phyloP scores from a whole-genome alignment of 1,140 invertebrate genomes.

The Drosophila rhopaloa region DNA sequence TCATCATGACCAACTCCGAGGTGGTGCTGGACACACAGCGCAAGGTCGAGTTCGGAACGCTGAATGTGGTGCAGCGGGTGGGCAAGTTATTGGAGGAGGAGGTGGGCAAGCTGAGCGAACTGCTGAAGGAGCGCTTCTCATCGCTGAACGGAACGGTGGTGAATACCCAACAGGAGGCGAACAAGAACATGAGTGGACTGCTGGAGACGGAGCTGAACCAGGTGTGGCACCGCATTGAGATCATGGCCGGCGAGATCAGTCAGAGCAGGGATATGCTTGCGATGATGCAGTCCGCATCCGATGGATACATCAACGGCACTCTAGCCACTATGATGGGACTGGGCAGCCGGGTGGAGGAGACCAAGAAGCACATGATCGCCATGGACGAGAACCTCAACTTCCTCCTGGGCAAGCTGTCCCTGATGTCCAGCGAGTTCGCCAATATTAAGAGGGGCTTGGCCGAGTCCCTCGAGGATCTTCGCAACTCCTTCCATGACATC shows the following conservation, averaged over 20 bases:
- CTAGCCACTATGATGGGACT: conserved; percentile 92
- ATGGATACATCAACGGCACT: conserved; percentile 93
- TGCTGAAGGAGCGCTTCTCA: conserved; percentile 89
- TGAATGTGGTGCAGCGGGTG: conserved; percentile 93
- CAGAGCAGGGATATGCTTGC: conserved; percentile 90
- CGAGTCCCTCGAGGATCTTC: conserved; percentile 89
- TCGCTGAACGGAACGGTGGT: conserved; percentile 89
- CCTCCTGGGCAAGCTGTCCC: conserved; percentile 90
- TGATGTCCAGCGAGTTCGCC: conserved; percentile 94
- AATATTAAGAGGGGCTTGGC: conserved; percentile 91
- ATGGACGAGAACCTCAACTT: conserved; percentile 95
- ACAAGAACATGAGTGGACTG: conserved; percentile 90
- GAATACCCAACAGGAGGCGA: conserved; percentile 89
- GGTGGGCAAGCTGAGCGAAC: conserved; percentile 88
- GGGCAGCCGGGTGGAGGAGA: conserved; percentile 91
- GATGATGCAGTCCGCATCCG: conserved; percentile 91
- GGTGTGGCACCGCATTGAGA: conserved; percentile 94
- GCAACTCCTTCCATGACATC: conserved; percentile 88
- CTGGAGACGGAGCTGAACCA: conserved; percentile 93
- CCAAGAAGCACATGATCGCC: conserved; percentile 92
- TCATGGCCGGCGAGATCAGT: conserved; percentile 93
- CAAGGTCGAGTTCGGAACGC: conserved; percentile 92
- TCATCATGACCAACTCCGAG: conserved; percentile 93
- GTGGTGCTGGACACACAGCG: conserved; percentile 93
- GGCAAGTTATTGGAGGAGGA: conserved; percentile 89